Evolutionary conservation across 2,113 vertebrate species (phyloP), one percentile per base, ranked within the genome.

Genomic region (Mellivora capensis): DNA sequence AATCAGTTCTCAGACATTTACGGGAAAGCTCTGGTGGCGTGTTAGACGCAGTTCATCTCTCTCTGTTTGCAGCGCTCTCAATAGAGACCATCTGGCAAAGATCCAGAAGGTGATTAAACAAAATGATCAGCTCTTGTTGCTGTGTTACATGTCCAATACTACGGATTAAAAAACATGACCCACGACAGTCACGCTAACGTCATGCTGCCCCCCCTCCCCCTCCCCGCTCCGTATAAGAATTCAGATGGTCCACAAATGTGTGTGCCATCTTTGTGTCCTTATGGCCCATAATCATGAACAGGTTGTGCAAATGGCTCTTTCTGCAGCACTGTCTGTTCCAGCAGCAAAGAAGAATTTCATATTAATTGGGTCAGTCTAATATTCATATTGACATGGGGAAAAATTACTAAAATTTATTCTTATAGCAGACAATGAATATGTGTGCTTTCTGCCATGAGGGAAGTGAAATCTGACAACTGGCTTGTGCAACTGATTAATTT

Each of bases 81-180:
- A 99, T 98, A 99, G 99, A 99, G 99, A 99, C 99, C 99, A 99
- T 99, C 99, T 99, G 99, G 99, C 99, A 98, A 99, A 98, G 98
- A 99, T 99, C 99, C 99, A 99, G 99, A 99, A 99, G 99, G 99
- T 99, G 99, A 99, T 99, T 99, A 99, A 99, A 99, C 99, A 99
- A 99, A 99, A 99, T 99, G 99, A 99, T 99, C 99, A 99, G 99
- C 99, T 99, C 99, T 99, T 99, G 99, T 99, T 99, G 99, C 99
- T 99, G 98, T 98, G 99, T 99, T 99, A 99, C 99, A 99, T 99
- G 99, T 99, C 99, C 99, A 98, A 99, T 99, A 99, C 99, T 99
- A 98, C 98, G 99, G 99, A 99, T 99, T 99, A 98, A 99, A 99
- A 99, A 99, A 99, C 98, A 99, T 99, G 99, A 99, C 98, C 99